Conservation (phyloP, 2,113 vertebrate genomes). For the Myotis lucifugus region DNA sequence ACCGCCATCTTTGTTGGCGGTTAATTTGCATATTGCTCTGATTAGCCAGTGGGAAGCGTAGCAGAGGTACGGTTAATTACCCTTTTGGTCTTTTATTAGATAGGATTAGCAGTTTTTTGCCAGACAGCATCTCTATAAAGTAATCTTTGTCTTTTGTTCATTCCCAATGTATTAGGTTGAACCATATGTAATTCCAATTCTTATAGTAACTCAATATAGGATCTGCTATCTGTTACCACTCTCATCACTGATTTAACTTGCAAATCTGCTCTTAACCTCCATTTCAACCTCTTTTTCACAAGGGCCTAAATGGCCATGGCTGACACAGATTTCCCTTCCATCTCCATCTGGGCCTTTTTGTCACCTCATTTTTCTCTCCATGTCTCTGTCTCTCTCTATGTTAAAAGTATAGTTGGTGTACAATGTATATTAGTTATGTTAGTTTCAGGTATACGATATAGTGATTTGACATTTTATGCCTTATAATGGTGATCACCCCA, state of each 20-base stretch:
- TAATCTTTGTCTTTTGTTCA: neutral
- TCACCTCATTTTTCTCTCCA: neutral
- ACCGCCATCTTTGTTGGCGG: too few relatives aligned
- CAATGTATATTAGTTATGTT: neutral
- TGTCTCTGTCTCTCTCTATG: neutral
- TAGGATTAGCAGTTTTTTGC: neutral
- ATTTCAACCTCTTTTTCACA: neutral
- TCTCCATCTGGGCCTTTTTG: neutral
- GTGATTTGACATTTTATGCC: neutral
- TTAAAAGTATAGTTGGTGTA: neutral
- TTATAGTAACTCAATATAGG: neutral
- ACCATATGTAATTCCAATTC: neutral
- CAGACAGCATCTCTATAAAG: neutral
- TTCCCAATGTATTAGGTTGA: neutral
- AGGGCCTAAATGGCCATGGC: neutral
- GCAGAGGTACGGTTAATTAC: too few relatives aligned
- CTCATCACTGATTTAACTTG: neutral
- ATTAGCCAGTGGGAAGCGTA: too few relatives aligned
- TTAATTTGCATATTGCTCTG: too few relatives aligned
- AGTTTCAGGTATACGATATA: neutral
- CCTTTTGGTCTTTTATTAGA: too few relatives aligned
- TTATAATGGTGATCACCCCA: neutral
- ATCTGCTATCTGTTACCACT: neutral
- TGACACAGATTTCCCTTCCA: neutral
- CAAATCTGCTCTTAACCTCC: neutral